Evolutionary conservation across 2,888 invertebrate genomes (phyloP).

Genomic region (Yponomeuta plumbellus): DNA sequence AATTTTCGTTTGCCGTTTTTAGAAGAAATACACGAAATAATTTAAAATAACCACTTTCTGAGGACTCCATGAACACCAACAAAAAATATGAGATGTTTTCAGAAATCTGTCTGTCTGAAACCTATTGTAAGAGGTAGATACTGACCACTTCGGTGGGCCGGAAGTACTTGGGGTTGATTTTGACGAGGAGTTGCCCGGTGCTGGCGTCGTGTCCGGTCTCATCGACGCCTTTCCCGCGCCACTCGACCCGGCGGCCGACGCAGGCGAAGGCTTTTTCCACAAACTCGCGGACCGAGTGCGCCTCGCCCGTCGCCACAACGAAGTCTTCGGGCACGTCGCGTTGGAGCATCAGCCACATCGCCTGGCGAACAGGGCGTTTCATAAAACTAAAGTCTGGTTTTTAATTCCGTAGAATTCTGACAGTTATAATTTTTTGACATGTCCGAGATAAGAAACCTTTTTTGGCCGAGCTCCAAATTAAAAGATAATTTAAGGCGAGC

Average conservation of each 20-base stretch:
- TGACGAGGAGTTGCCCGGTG: conserved; percentile 86
- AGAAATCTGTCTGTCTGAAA: too few relatives aligned
- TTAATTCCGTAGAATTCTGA: too few relatives aligned
- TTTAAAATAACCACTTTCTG: too few relatives aligned
- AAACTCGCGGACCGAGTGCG: conserved; percentile 97
- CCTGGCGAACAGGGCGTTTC: conserved; percentile 67
- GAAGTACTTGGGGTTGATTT: conserved; percentile 95
- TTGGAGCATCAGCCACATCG: conserved; percentile 99
- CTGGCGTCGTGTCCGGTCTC: conserved; percentile 85
- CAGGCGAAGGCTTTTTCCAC: conserved; percentile 93
- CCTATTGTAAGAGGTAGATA: conserved; percentile 30
- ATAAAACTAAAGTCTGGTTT: too few relatives aligned
- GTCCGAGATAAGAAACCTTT: too few relatives aligned
- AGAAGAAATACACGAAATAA: too few relatives aligned
- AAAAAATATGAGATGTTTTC: too few relatives aligned
- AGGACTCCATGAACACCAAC: too few relatives aligned
- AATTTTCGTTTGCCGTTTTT: too few relatives aligned
- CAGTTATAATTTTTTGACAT: too few relatives aligned
- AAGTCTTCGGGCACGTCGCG: conserved; percentile 94
- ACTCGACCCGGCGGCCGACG: conserved; percentile 81
- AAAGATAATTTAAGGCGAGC: too few relatives aligned
- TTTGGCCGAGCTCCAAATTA: too few relatives aligned
- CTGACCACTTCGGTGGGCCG: conserved; percentile 98
- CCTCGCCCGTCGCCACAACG: conserved; percentile 97
- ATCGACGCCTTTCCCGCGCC: conserved; percentile 90